Evolutionary conservation across 2,888 invertebrate genomes (phyloP).

Genomic region (Rambutsinella grinnellia): DNA sequence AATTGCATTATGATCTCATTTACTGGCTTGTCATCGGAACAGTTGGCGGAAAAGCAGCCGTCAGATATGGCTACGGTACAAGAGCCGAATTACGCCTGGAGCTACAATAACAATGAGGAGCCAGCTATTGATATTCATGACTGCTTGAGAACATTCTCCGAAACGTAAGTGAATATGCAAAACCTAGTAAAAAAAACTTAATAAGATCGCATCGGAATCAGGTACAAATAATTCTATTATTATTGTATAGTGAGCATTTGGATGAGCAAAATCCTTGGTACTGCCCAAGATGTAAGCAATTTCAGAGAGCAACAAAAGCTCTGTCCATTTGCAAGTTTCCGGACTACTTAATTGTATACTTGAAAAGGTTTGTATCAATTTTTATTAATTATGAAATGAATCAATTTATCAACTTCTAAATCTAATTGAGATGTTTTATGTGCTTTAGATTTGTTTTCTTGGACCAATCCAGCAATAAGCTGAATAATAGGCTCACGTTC

Average conservation of each 20-base stretch:
- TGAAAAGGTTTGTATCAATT: constrained; percentile 71
- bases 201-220: no score
- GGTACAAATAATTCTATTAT: no score
- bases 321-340: constrained; percentile 77
- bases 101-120: constrained; percentile 48
- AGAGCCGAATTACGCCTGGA: constrained; percentile 21
- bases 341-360: constrained; percentile 76
- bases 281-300: constrained; percentile 75
- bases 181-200: no score
- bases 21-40: constrained; percentile 69
- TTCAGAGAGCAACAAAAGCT: constrained; percentile 77
- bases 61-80: constrained; percentile 56
- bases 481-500: constrained; percentile 76
- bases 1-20: constrained; percentile 73
- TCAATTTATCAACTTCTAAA: no score
- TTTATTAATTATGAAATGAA: no score
- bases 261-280: constrained; percentile 78
- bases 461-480: constrained; percentile 75
- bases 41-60: constrained; percentile 67
- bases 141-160: constrained; percentile 76
- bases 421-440: no score
- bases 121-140: constrained; percentile 69
- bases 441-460: constrained; percentile 75
- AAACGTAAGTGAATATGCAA: constrained; percentile 71
- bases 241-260: constrained; percentile 73